Evolutionary conservation across 92 coral and sea anemone species (phyloP).

Genomic region (Paragorgia papillata): DNA sequence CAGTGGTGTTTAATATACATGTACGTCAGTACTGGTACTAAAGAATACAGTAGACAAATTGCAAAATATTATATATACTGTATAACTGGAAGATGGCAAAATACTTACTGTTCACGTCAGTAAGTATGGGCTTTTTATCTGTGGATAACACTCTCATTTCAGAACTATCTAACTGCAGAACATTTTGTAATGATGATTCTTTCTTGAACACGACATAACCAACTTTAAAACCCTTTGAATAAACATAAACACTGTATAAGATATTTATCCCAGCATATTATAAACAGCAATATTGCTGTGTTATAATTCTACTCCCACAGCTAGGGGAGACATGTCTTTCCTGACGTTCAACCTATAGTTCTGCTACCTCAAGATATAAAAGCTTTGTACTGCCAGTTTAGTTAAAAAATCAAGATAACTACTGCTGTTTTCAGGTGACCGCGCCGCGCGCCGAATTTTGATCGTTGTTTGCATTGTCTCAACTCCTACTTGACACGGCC

Average conservation of each 20-base stretch:
- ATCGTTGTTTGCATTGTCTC: no score
- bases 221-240: conserved; percentile 81
- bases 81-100: neutral
- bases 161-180: conserved; percentile 72
- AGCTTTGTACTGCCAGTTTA: neutral
- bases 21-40: no score
- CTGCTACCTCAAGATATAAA: no score
- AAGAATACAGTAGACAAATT: neutral
- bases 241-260: neutral
- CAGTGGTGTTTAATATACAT: no score
- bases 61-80: neutral
- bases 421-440: no score
- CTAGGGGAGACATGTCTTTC: no score
- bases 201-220: conserved; percentile 87
- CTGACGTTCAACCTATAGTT: no score
- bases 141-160: conserved; percentile 68
- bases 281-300: neutral
- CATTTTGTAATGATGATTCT: conserved; percentile 68
- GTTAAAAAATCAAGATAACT: neutral
- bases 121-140: conserved; percentile 54
- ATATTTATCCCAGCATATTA: neutral
- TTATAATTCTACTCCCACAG: neutral
- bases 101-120: conserved; percentile 92
- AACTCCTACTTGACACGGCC: no score
- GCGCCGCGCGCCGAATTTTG: no score